Percentiles rank a stretch among this genome's conserved stretches.
Evolutionary conservation across 2,113 vertebrate species (phyloP).

Genomic region (Pterocles orientalis): DNA sequence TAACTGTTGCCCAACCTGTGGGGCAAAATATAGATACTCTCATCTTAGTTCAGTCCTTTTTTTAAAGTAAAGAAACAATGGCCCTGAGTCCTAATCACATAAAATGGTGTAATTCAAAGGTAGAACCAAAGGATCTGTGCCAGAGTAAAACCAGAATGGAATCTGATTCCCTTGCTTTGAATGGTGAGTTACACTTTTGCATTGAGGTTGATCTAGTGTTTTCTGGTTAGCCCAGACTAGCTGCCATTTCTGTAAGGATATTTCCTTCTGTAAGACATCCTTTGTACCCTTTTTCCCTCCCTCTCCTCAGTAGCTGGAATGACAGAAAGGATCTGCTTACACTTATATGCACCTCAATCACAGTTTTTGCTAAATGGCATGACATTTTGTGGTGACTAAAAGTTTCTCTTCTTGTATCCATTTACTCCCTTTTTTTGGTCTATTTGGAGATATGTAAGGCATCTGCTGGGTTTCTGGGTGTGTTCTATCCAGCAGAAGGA

Average conservation of each 20-base stretch:
- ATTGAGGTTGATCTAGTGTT: background rate
- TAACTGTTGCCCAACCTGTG: background rate
- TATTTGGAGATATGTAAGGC: background rate
- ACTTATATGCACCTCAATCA: slow-evolving; percentile 25
- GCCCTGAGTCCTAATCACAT: background rate
- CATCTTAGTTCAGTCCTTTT: background rate
- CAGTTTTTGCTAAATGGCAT: background rate
- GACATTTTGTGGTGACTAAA: slow-evolving; percentile 1
- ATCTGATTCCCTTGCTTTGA: background rate
- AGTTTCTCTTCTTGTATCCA: background rate
- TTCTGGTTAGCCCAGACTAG: background rate
- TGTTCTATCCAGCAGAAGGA: background rate
- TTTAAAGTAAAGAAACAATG: background rate
- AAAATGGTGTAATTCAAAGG: background rate
- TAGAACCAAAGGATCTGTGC: background rate
- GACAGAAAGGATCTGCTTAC: slow-evolving; percentile 40
- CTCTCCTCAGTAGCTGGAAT: background rate
- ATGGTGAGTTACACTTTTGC: background rate
- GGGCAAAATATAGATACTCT: background rate
- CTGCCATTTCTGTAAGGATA: background rate
- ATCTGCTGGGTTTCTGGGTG: background rate
- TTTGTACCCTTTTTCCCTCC: background rate
- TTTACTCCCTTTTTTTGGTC: background rate
- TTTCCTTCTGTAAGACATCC: background rate
- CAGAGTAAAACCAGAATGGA: background rate